Percentiles rank a stretch among this genome's conserved stretches.
These are phyloP conservation scores for Oncorhynchus nerka DNA, from an alignment of 2,113 vertebrate genomes.

Conservation along the genomic window DNA sequence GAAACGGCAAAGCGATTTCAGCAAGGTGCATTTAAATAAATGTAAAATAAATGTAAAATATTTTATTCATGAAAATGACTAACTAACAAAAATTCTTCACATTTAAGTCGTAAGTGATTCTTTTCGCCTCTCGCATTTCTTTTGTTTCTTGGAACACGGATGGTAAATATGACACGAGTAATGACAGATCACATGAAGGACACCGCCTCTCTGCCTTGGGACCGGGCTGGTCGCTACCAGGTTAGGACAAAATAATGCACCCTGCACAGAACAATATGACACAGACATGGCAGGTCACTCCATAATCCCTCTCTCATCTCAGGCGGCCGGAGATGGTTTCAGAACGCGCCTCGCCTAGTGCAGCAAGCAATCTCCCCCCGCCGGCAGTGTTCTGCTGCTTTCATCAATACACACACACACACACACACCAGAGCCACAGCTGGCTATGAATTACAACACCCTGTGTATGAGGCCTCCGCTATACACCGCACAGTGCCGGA, in stretches of 20 bases:
- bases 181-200: constrained; percentile 78
- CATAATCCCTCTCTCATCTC: constrained; percentile 97
- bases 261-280: constrained; percentile 95
- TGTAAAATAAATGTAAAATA: no score
- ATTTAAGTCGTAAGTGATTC: not conserved
- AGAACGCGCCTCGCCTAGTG: constrained; percentile 91
- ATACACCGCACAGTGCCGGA: constrained; percentile 17
- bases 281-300: constrained; percentile 96
- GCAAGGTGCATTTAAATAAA: no score
- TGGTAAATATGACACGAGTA: constrained; percentile 7
- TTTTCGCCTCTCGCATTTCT: not conserved
- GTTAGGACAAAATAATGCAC: constrained; percentile 93
- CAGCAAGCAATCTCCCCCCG: constrained; percentile 89
- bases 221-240: constrained; percentile 75
- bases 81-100: not conserved
- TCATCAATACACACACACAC: constrained; percentile 68
- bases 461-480: constrained; percentile 68
- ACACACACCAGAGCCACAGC: constrained; percentile 76
- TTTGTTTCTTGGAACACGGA: not conserved
- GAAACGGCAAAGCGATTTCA: no score
- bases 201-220: constrained; percentile 75
- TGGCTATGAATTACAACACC: constrained; percentile 98
- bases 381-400: constrained; percentile 85
- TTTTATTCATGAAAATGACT: not conserved
- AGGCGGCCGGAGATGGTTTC: constrained; percentile 92